phyloP scores from a whole-genome alignment of 2,113 vertebrate genomes.

The Onychostoma macrolepis region DNA sequence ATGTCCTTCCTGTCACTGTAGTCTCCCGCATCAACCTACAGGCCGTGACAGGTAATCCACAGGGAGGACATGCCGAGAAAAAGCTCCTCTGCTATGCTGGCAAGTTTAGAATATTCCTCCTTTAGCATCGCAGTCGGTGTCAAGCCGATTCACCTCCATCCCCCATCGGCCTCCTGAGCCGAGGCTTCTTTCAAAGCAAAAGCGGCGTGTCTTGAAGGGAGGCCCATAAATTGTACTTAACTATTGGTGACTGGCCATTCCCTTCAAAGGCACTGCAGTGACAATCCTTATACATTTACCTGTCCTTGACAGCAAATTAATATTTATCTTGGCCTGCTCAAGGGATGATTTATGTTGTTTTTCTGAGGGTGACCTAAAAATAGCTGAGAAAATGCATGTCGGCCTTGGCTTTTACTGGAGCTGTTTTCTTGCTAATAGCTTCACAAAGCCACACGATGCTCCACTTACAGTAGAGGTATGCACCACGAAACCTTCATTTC shows the following conservation, averaged over 20 bases:
- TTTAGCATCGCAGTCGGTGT: not conserved
- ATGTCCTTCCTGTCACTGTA: constrained; percentile 43
- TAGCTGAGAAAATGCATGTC: constrained; percentile 22
- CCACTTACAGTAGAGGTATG: not conserved
- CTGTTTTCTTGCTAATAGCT: constrained; percentile 6
- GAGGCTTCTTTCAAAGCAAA: not conserved
- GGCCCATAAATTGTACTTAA: constrained; percentile 56
- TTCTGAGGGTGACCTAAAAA: constrained; percentile 53
- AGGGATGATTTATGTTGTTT: constrained; percentile 60
- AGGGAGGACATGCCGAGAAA: constrained; percentile 23
- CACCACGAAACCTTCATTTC: not conserved
- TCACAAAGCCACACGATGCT: not conserved
- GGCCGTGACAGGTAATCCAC: constrained; percentile 41
- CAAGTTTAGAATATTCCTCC: constrained; percentile 25
- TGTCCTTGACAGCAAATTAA: constrained; percentile 59
- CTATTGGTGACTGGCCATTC: constrained; percentile 42
- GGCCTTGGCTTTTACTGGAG: constrained; percentile 19
- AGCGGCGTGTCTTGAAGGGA: constrained; percentile 2
- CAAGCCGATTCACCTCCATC: not conserved
- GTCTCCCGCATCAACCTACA: constrained; percentile 15
- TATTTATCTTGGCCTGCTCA: constrained; percentile 53
- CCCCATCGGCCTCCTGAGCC: not conserved
- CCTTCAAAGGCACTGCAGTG: constrained; percentile 29
- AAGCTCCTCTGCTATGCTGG: not conserved
- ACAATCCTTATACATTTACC: constrained; percentile 54